Evolutionary conservation across 1,140 invertebrate species (phyloP).

Genomic region (Drosophila willistoni): DNA sequence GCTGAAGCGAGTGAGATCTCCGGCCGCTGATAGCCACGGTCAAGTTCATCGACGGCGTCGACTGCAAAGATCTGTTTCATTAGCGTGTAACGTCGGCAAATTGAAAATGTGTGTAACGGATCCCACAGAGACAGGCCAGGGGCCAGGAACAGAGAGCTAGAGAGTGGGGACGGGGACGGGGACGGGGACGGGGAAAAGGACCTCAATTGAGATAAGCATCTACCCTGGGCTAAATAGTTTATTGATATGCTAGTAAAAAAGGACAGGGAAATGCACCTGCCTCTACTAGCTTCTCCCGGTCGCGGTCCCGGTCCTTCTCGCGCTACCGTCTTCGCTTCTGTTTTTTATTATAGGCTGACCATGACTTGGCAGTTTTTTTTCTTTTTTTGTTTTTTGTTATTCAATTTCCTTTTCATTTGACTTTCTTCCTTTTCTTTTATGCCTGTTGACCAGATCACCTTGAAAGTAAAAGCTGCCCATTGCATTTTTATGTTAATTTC

Average conservation of each 20-base stretch:
- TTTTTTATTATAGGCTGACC: slow-evolving; percentile 46
- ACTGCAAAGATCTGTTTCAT: slow-evolving; percentile 64
- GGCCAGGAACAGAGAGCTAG: neutral
- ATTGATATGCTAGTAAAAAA: slow-evolving; percentile 66
- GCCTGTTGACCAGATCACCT: slow-evolving; percentile 54
- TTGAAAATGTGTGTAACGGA: slow-evolving; percentile 77
- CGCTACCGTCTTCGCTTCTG: neutral
- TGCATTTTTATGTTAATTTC: slow-evolving; percentile 78
- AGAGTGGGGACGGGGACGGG: slow-evolving; percentile 2
- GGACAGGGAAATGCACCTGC: slow-evolving; percentile 59
- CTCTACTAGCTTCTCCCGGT: slow-evolving; percentile 25
- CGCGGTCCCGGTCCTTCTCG: slow-evolving; percentile 21
- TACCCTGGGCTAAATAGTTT: slow-evolving; percentile 60
- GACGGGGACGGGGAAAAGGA: slow-evolving; percentile 31
- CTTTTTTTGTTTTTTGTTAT: no score
- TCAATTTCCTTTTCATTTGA: slow-evolving; percentile 7
- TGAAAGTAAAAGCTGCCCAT: slow-evolving; percentile 75
- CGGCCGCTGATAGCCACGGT: slow-evolving; percentile 78
- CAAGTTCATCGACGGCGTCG: slow-evolving; percentile 73
- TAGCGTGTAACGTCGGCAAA: slow-evolving; percentile 81
- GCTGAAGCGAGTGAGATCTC: slow-evolving; percentile 58
- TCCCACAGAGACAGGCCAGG: slow-evolving; percentile 16
- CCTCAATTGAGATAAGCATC: slow-evolving; percentile 61
- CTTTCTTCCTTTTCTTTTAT: slow-evolving; percentile 12
- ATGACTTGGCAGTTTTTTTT: slow-evolving; percentile 52